Evolutionary conservation across 2,113 vertebrate genomes (phyloP).

Genomic region (Hipposideros armiger): DNA sequence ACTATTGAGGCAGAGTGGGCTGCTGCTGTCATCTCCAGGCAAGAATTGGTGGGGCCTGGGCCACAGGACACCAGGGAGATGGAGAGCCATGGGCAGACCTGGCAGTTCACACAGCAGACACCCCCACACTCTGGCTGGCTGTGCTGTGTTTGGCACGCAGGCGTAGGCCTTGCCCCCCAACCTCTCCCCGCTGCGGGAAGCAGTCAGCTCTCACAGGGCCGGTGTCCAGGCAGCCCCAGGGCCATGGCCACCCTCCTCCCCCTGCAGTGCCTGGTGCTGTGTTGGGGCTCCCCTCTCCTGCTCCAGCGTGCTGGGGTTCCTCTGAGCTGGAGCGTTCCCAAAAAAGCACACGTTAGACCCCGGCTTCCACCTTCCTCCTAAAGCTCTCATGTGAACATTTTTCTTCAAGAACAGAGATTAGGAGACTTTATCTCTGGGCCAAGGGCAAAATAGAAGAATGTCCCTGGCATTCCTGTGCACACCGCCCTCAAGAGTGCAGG

Average conservation of each 20-base stretch:
- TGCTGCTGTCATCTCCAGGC: fast-evolving
- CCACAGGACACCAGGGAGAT: fast-evolving
- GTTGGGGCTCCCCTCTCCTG: background rate
- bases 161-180: background rate
- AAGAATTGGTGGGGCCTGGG: background rate
- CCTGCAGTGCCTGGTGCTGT: fast-evolving
- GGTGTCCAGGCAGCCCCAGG: background rate
- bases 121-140: fast-evolving
- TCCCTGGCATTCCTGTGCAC: background rate
- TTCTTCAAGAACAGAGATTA: background rate
- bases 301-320: fast-evolving
- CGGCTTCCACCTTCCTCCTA: background rate
- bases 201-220: no score
- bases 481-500: fast-evolving
- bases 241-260: background rate
- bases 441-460: background rate
- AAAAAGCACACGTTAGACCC: background rate
- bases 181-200: no score
- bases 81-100: fast-evolving
- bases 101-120: background rate
- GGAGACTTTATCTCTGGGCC: background rate
- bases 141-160: fast-evolving
- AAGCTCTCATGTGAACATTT: background rate
- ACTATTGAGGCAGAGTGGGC: background rate
- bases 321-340: background rate